Evolutionary conservation across 2,888 invertebrate species (phyloP), one percentile per base, ranked within the genome.

Genomic region (Pristionchus arcanus): DNA sequence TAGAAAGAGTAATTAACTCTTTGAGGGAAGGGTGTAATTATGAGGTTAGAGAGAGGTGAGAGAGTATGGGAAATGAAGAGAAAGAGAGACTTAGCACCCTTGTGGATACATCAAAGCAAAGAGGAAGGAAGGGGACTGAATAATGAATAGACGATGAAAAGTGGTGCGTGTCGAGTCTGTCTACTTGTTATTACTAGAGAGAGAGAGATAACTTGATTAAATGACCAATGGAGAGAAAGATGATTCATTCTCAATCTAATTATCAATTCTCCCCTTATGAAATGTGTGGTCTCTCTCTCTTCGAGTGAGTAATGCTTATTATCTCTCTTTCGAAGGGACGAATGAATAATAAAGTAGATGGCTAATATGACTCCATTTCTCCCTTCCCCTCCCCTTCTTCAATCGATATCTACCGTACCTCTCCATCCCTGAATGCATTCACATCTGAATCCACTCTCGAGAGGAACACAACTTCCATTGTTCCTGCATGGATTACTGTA

Each of bases 361-460:
- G 55, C 84, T 59, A 55, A 77, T 77, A 77, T 77, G 77, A 42
- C 42, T n/a, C 59, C 77, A 55, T 49, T 15, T 49, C 84, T 7
- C 5, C 55, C 21, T 19, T 55, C 21, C 59, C 84, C 28, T 49
- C 81, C n/a, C 71, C n/a, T n/a, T 49, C 31, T 21, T 53, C 37
- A 53, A 31, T 28, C 13, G 34, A 55, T 88, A 28, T 89, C 93
- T 74, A 53, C 90, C 93, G 86, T 90, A 94, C 94, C 94, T 89
- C 92, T 93, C 92, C 93, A 92, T 63, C 92, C 92, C 21, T 90
- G 63, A 21, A 90, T 89, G 88, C 94, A 94, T 68, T 93, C 92
- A 90, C 94, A 94, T n/a, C 93, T 91, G 90, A 91, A 94, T 63
- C 91, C 91, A 90, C 91, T 92, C 90, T 94, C 94, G 85, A 93